Conservation (phyloP, 2,113 vertebrate genomes). For the Corydoras maculifer region DNA sequence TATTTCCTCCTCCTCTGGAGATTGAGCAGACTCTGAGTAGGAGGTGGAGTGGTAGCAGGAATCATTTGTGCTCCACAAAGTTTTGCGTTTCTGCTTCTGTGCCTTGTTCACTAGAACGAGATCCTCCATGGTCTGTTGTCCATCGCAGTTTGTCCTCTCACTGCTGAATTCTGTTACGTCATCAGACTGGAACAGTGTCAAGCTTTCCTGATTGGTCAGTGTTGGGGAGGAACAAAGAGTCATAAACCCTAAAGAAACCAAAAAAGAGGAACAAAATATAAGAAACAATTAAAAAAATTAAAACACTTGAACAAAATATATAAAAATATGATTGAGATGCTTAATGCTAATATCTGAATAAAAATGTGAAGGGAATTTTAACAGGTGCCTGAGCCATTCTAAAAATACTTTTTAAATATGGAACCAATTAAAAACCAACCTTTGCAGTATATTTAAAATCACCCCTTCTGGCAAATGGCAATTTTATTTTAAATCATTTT, state of each 20-base stretch:
- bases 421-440: no score
- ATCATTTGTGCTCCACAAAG: conserved; percentile 62
- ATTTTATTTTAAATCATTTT: no score
- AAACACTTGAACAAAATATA: background rate
- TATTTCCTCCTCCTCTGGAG: conserved; percentile 60
- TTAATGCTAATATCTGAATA: no score
- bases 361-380: no score
- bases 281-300: conserved; percentile 12
- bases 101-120: conserved; percentile 37
- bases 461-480: no score
- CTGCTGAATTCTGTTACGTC: conserved; percentile 24
- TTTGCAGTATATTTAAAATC: no score
- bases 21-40: conserved; percentile 56
- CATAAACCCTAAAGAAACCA: conserved; percentile 47
- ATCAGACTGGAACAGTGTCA: conserved; percentile 47
- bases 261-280: conserved; percentile 23
- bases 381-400: no score
- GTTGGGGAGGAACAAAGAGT: conserved; percentile 57
- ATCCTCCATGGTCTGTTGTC: background rate
- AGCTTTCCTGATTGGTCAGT: conserved; percentile 38
- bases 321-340: no score
- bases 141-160: conserved; percentile 42
- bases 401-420: no score
- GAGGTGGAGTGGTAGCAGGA: conserved; percentile 72
- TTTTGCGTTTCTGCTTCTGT: conserved; percentile 56